Percentiles rank a stretch among this genome's conserved stretches.
These are phyloP conservation scores for Imbricaverruca yamaguchii DNA, from an alignment of 2,888 invertebrate species.

Conservation along the genomic window DNA sequence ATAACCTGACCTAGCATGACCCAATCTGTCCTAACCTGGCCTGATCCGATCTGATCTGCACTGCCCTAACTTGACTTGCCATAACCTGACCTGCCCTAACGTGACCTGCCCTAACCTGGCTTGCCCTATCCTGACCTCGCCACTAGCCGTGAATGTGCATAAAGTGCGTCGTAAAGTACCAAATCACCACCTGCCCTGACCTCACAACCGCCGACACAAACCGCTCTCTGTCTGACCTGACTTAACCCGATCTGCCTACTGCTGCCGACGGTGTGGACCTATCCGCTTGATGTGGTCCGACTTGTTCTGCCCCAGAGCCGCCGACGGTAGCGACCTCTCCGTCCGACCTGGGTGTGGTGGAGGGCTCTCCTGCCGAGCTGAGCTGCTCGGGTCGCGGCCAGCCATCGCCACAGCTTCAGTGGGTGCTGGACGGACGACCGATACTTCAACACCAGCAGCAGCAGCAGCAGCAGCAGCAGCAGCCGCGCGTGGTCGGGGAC, in stretches of 20 bases:
- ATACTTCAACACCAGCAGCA: conserved; percentile 40
- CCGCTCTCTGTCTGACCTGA: too few relatives aligned
- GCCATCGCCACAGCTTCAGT: conserved; percentile 66
- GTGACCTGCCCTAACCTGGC: too few relatives aligned
- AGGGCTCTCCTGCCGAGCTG: conserved; percentile 46
- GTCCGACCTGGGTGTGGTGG: background rate
- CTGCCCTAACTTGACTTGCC: too few relatives aligned
- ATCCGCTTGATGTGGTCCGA: too few relatives aligned
- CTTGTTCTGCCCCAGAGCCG: background rate
- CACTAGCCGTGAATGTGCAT: too few relatives aligned
- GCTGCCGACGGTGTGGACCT: too few relatives aligned
- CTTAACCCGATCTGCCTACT: too few relatives aligned
- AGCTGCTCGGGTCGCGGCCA: conserved; percentile 57
- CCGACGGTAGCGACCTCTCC: background rate
- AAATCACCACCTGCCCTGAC: too few relatives aligned
- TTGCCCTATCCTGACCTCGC: too few relatives aligned
- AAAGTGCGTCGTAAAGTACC: background rate
- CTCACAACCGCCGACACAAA: too few relatives aligned
- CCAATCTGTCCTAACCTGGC: background rate
- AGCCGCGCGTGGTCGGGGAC: conserved; percentile 38
- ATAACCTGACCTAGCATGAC: too few relatives aligned
- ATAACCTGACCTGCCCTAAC: too few relatives aligned
- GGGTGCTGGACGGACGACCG: conserved; percentile 75
- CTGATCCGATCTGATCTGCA: background rate
- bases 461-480: conserved; percentile 46